Conservation (phyloP, 2,797 vertebrate species). For the Galago senegalensis region DNA sequence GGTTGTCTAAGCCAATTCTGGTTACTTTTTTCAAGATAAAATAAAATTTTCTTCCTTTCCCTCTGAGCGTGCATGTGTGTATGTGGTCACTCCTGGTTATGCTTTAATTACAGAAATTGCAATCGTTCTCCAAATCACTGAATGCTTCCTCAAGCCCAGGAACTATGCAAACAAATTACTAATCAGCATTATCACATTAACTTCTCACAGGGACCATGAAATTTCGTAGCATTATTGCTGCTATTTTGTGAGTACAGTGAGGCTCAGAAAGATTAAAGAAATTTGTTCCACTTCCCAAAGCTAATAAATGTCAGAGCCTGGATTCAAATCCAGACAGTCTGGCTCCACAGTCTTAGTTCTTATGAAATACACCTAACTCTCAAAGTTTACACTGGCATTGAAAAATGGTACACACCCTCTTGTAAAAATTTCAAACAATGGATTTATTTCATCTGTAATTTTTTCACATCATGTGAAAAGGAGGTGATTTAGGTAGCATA, state of each 20-base stretch:
- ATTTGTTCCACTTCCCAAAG: background rate
- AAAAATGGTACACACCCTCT: background rate
- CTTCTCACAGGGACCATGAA: background rate
- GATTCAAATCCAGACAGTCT: background rate
- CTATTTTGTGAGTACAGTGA: background rate
- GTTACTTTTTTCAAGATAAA: background rate
- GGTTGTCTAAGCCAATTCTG: background rate
- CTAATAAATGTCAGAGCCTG: background rate
- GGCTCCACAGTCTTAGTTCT: background rate
- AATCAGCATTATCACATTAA: background rate
- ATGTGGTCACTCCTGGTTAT: background rate
- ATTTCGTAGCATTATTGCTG: background rate
- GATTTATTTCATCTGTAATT: conserved; percentile 5
- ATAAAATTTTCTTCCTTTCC: background rate
- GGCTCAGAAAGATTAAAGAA: background rate
- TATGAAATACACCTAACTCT: background rate
- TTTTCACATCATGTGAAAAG: background rate
- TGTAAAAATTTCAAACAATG: background rate
- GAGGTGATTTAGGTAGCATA: background rate
- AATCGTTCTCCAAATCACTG: background rate
- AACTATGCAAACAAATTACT: background rate
- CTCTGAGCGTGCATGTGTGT: background rate
- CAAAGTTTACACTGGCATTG: background rate
- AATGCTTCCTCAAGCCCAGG: background rate
- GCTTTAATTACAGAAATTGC: background rate